A percentile compares a stretch with the other conserved stretches of the same genome.
Conservation (phyloP, 2,797 vertebrate genomes). For the Epinephelus malabaricus region DNA sequence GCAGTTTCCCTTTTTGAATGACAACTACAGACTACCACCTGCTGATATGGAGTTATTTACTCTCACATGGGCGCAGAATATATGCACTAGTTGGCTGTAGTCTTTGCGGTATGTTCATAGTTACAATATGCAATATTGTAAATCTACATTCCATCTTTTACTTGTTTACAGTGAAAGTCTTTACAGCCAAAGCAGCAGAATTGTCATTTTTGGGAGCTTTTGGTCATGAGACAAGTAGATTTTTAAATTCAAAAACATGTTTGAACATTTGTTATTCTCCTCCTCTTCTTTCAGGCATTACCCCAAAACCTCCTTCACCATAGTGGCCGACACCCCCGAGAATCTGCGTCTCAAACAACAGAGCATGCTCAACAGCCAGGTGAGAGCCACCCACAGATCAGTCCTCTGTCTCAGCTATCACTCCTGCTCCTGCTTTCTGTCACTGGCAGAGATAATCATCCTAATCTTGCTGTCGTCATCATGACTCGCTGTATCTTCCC, state of each 20-base stretch:
- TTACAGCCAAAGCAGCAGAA: no score
- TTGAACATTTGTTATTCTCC: neutral
- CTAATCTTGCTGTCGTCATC: slow-evolving; percentile 37
- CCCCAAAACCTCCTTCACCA: slow-evolving; percentile 97
- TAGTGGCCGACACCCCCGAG: slow-evolving; percentile 96
- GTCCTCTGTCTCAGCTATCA: slow-evolving; percentile 9
- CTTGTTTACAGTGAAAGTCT: neutral
- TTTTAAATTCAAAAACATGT: neutral
- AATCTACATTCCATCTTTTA: neutral
- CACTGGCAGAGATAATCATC: neutral
- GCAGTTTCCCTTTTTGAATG: no score
- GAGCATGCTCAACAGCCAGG: slow-evolving; percentile 97
- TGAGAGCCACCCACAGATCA: slow-evolving; percentile 60
- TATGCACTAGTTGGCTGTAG: no score
- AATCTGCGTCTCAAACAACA: slow-evolving; percentile 98
- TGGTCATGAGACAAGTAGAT: neutral
- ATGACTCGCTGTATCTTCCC: neutral
- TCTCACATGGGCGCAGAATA: no score
- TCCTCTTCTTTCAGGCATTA: slow-evolving; percentile 90
- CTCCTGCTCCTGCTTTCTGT: slow-evolving; percentile 14
- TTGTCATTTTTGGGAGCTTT: neutral
- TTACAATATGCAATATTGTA: neutral
- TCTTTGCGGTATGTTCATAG: no score
- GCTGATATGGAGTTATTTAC: no score
- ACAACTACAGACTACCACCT: no score